Evolutionary conservation across 2,888 invertebrate species (phyloP).

Genomic region (Urechis unicinctus): DNA sequence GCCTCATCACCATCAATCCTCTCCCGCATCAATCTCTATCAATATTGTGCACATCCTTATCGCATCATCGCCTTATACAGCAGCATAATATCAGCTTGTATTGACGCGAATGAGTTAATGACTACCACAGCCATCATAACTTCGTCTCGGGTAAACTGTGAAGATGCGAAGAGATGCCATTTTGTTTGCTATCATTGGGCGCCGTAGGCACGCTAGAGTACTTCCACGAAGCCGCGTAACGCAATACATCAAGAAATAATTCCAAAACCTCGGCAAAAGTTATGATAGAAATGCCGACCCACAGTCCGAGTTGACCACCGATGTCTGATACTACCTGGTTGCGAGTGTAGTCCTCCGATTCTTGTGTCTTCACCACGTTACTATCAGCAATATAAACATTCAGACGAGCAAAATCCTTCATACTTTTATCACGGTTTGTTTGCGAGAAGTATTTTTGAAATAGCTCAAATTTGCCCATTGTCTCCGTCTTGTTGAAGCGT

Average conservation of each 20-base stretch:
- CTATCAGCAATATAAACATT: slow-evolving; percentile 24
- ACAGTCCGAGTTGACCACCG: slow-evolving; percentile 23
- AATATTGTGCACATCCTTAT: too few relatives aligned
- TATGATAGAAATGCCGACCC: slow-evolving; percentile 23
- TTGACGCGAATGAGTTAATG: not conserved
- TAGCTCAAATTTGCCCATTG: slow-evolving; percentile 9
- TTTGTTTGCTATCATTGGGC: not conserved
- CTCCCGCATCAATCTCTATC: too few relatives aligned
- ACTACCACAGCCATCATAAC: not conserved
- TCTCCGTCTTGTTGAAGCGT: slow-evolving; percentile 12
- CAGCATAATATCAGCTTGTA: too few relatives aligned
- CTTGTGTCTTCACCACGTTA: slow-evolving; percentile 22
- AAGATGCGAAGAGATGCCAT: not conserved
- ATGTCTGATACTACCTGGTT: slow-evolving; percentile 22
- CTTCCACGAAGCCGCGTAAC: not conserved
- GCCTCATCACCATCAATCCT: too few relatives aligned
- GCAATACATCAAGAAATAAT: slow-evolving; percentile 5
- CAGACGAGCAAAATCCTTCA: slow-evolving; percentile 21
- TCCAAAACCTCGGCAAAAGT: slow-evolving; percentile 22
- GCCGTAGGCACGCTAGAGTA: not conserved
- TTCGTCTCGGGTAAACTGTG: not conserved
- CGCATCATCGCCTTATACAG: too few relatives aligned
- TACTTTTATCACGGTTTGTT: slow-evolving; percentile 14
- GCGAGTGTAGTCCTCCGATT: slow-evolving; percentile 18
- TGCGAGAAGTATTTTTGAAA: slow-evolving; percentile 14